These are phyloP conservation scores for Terrapene triunguis DNA, from an alignment of 2,113 vertebrate species.

Conservation along the genomic window DNA sequence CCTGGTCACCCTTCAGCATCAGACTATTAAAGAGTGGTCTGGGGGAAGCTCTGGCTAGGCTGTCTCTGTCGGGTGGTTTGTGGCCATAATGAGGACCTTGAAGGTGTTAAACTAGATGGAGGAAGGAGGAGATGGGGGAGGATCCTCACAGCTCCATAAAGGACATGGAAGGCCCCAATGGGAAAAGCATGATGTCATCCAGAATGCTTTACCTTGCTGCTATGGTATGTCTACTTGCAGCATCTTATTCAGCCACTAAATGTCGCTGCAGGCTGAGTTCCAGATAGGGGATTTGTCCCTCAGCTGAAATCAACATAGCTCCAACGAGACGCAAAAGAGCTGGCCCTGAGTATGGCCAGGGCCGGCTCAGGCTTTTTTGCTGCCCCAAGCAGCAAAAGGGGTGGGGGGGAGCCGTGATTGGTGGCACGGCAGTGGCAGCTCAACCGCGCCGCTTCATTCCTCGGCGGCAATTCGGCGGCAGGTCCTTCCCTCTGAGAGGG, in stretches of 20 bases:
- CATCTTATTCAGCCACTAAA: background rate
- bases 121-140: background rate
- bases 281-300: background rate
- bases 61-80: background rate
- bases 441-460: no score
- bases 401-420: no score
- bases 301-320: background rate
- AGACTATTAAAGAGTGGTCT: background rate
- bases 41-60: background rate
- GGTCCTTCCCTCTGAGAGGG: no score
- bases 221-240: background rate
- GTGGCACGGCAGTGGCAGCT: no score
- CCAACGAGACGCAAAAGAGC: background rate
- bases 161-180: background rate
- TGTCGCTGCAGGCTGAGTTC: background rate
- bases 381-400: accelerated
- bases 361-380: no score
- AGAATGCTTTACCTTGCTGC: background rate
- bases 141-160: background rate
- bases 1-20: background rate
- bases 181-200: background rate
- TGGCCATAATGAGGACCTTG: background rate
- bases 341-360: background rate
- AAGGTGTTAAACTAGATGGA: background rate
- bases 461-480: no score